Conservation (phyloP, 2,888 invertebrate genomes). For the Microplitis deprimator region DNA sequence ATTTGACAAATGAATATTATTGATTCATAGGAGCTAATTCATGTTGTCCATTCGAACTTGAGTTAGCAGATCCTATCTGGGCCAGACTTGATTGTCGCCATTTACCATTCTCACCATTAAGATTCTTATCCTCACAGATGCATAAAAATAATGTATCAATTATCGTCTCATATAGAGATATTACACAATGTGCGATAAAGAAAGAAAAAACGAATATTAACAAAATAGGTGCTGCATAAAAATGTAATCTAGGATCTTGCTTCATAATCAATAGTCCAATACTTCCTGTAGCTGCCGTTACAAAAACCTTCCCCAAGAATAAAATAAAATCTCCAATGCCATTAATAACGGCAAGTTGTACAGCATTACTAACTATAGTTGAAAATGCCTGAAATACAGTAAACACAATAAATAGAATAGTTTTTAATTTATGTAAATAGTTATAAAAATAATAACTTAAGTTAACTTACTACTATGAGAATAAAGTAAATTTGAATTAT, state of each 20-base stretch:
- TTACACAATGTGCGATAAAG: conserved; percentile 93
- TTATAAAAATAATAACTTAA: too few species aligned
- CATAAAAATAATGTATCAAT: conserved; percentile 95
- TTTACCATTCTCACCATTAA: conserved; percentile 81
- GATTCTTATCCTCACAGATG: conserved; percentile 92
- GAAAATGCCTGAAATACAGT: conserved; percentile 82
- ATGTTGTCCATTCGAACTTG: conserved; percentile 66
- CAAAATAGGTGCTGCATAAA: conserved; percentile 89
- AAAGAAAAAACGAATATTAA: conserved; percentile 89
- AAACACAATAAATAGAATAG: conserved; percentile 44
- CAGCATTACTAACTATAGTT: conserved; percentile 84
- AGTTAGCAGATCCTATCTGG: conserved; percentile 60
- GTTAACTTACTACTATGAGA: too few species aligned
- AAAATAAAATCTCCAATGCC: conserved; percentile 93
- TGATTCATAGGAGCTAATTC: conserved; percentile 72
- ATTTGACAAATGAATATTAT: conserved; percentile 40
- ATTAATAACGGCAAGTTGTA: conserved; percentile 93
- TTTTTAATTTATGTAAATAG: too few species aligned
- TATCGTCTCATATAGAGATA: conserved; percentile 96
- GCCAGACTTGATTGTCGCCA: conserved; percentile 67
- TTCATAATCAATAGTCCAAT: conserved; percentile 85
- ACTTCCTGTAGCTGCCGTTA: conserved; percentile 87
- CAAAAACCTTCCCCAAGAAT: conserved; percentile 88
- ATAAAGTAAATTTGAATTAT: too few species aligned
- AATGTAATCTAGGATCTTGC: conserved; percentile 81